Base-by-base conservation (phyloP, 1,140 invertebrate species). In the Archegozetes longisetosus region DNA sequence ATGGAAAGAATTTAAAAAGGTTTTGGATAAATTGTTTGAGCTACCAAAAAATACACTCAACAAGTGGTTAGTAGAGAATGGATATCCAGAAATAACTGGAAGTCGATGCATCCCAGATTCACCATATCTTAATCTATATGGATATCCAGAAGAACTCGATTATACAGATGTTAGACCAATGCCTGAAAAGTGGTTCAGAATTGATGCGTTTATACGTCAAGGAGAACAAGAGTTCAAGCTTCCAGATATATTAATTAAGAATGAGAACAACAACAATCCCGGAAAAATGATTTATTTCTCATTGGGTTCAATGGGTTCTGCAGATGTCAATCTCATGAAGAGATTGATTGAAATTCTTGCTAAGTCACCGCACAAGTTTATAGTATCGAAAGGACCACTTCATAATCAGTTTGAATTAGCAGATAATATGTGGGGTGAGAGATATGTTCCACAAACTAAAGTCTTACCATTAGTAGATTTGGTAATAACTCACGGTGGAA, bases 271-370 rank as follows among this genome's bases (percentile, higher is more conserved):
- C 2, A 40, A 58, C 4, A 49, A 28, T 28, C 25, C 12, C 12
- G 55, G 48, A 9, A 51, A 59, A 26, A 26, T 64, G 25, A 64
- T 64, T 3, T 64, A 60, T 28, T 61, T 63, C 0, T 63, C 54
- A 28, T 20, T 64, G 2, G 62, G 59, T 26, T 61, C 55, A 13
- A 27, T 60, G 60, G 57, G 67, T 65, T 65, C 52, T 66, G 24
- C 48, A 62, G 28, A 67, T 64, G 25, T 63, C 27, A 48, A 32
- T n/a, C 26, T 62, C 20, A 62, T 62, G 61, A 62, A 62, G 48
- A 20, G 56, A 61, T 28, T 62, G 2, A 26, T 50, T 3, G 25
- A 28, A 14, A 48, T 60, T 24, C 29, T 62, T 9, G 27, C 22
- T 1, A 57, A 62, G 26, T 47, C 56, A 2, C 28, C n/a, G 17